phyloP scores from a whole-genome alignment of 2,888 invertebrate species.

The Idaea straminata region DNA sequence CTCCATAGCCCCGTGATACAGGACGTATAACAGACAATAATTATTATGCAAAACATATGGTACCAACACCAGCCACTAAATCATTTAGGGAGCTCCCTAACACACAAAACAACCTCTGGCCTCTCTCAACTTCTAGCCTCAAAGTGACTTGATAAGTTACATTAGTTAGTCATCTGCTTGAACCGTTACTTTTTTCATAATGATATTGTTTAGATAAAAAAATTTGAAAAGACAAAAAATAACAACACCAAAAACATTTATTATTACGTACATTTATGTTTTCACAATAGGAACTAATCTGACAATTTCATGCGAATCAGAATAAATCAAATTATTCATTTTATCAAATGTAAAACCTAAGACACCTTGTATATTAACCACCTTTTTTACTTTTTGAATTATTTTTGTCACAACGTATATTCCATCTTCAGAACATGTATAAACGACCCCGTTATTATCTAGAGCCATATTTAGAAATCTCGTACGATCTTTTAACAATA shows the following conservation, averaged over 20 bases:
- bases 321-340: constrained; percentile 60
- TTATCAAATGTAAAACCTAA: constrained; percentile 61
- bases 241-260: not conserved
- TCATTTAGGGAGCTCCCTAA: no score
- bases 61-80: no score
- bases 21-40: no score
- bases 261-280: not conserved
- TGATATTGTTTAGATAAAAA: no score
- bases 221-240: no score
- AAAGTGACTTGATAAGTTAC: no score
- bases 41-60: no score
- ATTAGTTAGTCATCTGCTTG: no score
- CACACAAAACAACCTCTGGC: no score
- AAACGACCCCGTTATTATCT: constrained; percentile 52
- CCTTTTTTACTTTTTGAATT: constrained; percentile 50
- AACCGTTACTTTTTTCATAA: no score
- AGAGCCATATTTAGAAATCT: constrained; percentile 55
- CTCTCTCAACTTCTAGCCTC: no score
- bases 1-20: no score
- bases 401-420: constrained; percentile 56
- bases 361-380: constrained; percentile 53
- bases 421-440: constrained; percentile 61
- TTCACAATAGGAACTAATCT: constrained; percentile 41
- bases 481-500: constrained; percentile 46
- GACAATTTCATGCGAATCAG: constrained; percentile 59